These are phyloP conservation scores for Arion vulgaris DNA, from an alignment of 1,140 invertebrate genomes.

Conservation along the genomic window DNA sequence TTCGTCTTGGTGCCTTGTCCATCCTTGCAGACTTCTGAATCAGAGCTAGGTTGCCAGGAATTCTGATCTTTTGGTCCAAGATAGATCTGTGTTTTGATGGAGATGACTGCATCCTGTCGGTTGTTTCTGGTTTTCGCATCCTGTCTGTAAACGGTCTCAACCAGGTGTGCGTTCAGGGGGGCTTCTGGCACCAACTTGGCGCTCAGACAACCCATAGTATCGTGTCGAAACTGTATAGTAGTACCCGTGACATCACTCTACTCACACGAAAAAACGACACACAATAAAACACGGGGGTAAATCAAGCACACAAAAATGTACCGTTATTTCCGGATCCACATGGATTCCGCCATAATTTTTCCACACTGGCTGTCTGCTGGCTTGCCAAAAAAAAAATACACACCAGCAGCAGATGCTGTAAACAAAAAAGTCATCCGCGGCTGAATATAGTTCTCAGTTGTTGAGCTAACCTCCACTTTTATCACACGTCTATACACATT, in stretches of 20 bases:
- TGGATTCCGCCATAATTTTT: constrained; percentile 52
- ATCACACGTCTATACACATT: too few species aligned
- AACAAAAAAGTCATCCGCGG: constrained; percentile 42
- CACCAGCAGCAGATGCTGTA: constrained; percentile 35
- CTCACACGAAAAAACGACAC: constrained; percentile 26
- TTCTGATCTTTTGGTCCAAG: constrained; percentile 11
- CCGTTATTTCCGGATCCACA: constrained; percentile 52
- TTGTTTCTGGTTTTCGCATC: constrained; percentile 45
- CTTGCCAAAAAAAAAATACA: constrained; percentile 33
- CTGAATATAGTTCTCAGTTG: constrained; percentile 43
- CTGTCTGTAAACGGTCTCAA: constrained; percentile 61
- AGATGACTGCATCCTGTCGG: constrained; percentile 30
- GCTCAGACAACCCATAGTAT: constrained; percentile 71
- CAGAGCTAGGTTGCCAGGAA: not conserved
- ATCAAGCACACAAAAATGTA: constrained; percentile 46
- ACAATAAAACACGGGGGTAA: constrained; percentile 36
- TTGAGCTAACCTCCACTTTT: not conserved
- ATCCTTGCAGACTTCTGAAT: constrained; percentile 43
- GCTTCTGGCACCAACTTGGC: constrained; percentile 69
- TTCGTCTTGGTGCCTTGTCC: constrained; percentile 57
- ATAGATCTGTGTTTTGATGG: constrained; percentile 35
- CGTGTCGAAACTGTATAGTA: constrained; percentile 55
- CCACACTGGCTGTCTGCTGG: too few species aligned
- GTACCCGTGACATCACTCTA: constrained; percentile 57
- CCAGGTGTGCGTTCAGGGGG: constrained; percentile 58